Percentiles rank a stretch among this genome's conserved stretches.
These are phyloP conservation scores for Allacma fusca DNA, from an alignment of 2,888 invertebrate genomes.

Conservation along the genomic window DNA sequence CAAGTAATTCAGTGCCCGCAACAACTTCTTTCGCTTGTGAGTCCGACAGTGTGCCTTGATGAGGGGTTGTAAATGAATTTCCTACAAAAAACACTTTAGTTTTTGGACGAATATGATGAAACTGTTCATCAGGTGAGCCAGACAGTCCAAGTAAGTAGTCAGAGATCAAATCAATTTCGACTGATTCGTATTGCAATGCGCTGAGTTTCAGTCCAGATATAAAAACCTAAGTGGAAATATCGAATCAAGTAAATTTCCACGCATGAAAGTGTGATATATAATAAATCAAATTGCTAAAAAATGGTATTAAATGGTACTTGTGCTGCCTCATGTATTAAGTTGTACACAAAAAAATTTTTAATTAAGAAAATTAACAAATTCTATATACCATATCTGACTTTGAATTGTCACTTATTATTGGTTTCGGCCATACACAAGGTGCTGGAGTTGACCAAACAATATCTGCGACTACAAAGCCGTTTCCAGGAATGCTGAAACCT, in stretches of 20 bases:
- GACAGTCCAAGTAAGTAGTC: constrained; percentile 84
- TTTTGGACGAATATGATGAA: constrained; percentile 65
- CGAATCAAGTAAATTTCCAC: too few relatives aligned
- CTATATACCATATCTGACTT: background rate
- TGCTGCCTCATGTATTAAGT: too few relatives aligned
- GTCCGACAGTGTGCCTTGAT: background rate
- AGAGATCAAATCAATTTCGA: constrained; percentile 77
- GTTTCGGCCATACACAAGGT: constrained; percentile 33
- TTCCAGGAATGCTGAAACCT: constrained; percentile 24
- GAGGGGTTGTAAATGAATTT: constrained; percentile 32
- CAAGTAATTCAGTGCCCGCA: constrained; percentile 71
- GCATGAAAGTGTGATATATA: too few relatives aligned
- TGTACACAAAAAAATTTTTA: too few relatives aligned
- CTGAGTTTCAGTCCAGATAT: constrained; percentile 79
- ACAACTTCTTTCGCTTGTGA: constrained; percentile 6
- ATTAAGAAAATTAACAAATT: background rate
- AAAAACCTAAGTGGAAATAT: constrained; percentile 69
- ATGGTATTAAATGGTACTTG: too few relatives aligned
- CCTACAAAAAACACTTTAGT: constrained; percentile 56
- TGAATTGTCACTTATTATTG: too few relatives aligned
- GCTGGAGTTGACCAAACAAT: constrained; percentile 23
- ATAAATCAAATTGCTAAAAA: too few relatives aligned
- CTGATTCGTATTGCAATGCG: constrained; percentile 67
- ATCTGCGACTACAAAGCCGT: constrained; percentile 16
- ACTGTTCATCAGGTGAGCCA: constrained; percentile 72